phyloP scores from a whole-genome alignment of 2,888 invertebrate genomes.

The Unio delphinus region DNA sequence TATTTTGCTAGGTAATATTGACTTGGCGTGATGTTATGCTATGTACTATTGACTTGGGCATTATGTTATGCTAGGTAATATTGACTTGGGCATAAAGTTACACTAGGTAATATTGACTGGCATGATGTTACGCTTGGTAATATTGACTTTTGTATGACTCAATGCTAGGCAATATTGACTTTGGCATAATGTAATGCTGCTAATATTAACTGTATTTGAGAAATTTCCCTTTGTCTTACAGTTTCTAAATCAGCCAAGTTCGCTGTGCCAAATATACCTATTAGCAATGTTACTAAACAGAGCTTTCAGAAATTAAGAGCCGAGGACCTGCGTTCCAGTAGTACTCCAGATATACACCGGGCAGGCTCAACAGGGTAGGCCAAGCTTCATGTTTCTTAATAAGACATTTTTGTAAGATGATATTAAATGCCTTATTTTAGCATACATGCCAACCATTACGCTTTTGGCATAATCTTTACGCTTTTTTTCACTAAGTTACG shows the following conservation, averaged over 20 bases:
- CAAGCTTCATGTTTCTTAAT: slow-evolving; percentile 16
- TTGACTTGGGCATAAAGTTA: too few relatives aligned
- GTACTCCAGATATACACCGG: slow-evolving; percentile 25
- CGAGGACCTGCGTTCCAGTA: slow-evolving; percentile 33
- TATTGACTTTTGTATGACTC: too few relatives aligned
- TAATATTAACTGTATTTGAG: not conserved
- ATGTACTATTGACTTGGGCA: too few relatives aligned
- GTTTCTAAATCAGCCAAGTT: slow-evolving; percentile 4
- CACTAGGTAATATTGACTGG: too few relatives aligned
- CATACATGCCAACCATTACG: too few relatives aligned
- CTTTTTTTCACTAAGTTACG: too few relatives aligned
- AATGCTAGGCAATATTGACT: too few relatives aligned
- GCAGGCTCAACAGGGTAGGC: slow-evolving; percentile 20
- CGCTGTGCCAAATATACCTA: slow-evolving; percentile 34
- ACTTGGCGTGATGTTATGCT: too few relatives aligned
- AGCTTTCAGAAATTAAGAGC: slow-evolving; percentile 58
- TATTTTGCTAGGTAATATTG: too few relatives aligned
- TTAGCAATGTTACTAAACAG: slow-evolving; percentile 65
- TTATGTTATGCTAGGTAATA: too few relatives aligned
- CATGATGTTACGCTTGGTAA: too few relatives aligned
- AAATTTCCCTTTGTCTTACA: not conserved
- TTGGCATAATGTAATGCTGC: not conserved
- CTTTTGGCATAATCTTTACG: too few relatives aligned
- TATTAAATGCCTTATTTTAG: not conserved
- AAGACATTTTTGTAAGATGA: not conserved